Conservation (phyloP, 2,797 vertebrate species). For the Cossypha caffra region DNA sequence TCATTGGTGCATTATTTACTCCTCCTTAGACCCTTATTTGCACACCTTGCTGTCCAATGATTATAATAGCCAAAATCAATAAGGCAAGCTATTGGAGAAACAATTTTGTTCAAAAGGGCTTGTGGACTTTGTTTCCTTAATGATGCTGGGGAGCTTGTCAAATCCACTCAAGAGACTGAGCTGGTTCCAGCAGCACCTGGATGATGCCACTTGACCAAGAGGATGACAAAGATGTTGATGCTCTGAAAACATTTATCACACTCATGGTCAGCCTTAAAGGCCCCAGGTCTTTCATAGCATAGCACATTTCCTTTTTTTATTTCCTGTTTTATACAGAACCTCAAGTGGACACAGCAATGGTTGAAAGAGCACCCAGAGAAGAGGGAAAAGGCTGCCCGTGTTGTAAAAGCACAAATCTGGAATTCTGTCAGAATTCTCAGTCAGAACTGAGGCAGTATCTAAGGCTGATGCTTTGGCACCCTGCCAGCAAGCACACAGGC, state of each 20-base stretch:
- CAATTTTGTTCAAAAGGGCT: background rate
- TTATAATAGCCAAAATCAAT: background rate
- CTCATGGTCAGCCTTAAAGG: background rate
- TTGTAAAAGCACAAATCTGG: background rate
- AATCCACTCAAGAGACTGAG: background rate
- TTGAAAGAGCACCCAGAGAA: background rate
- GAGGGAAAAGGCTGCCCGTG: background rate
- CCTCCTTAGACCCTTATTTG: background rate
- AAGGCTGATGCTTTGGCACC: background rate
- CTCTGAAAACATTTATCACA: background rate
- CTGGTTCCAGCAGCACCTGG: background rate
- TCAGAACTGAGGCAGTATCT: background rate
- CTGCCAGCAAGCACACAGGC: background rate
- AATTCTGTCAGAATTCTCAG: background rate
- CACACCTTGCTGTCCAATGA: background rate
- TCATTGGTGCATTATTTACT: background rate
- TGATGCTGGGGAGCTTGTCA: background rate
- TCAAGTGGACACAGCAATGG: background rate
- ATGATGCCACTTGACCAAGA: background rate
- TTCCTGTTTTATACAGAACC: background rate
- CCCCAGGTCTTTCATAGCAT: rapidly evolving
- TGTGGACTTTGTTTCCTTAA: background rate
- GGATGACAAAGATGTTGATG: background rate
- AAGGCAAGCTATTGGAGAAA: background rate
- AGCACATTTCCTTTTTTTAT: background rate